phyloP scores from a whole-genome alignment of 1,140 invertebrate species.

The Drosophila pachea region DNA sequence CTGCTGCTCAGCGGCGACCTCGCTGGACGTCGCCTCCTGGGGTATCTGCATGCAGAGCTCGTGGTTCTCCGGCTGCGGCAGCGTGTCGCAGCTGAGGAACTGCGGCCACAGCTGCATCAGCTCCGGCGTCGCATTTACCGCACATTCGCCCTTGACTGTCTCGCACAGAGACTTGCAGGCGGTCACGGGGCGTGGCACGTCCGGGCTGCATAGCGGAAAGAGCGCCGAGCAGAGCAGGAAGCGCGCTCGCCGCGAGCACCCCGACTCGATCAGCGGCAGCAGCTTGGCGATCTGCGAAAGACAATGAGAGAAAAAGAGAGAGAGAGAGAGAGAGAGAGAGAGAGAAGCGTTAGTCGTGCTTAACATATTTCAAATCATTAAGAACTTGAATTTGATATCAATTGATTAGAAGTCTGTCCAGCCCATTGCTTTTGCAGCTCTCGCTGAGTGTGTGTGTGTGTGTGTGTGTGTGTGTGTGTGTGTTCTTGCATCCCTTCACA shows the following conservation, averaged over 20 bases:
- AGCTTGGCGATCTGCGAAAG: slow-evolving; percentile 84
- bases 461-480: too few species aligned
- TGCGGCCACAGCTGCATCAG: slow-evolving; percentile 87
- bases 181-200: slow-evolving; percentile 90
- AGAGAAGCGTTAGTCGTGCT: not conserved
- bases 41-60: slow-evolving; percentile 81
- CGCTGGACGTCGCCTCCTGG: slow-evolving; percentile 41
- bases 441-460: too few species aligned
- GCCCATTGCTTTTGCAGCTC: too few species aligned
- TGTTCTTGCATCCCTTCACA: too few species aligned
- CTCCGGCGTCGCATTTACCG: slow-evolving; percentile 81
- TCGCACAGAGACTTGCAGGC: slow-evolving; percentile 93
- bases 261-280: slow-evolving; percentile 81
- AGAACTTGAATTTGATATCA: not conserved
- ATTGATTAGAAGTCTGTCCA: too few species aligned
- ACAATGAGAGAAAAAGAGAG: slow-evolving; percentile 81
- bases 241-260: slow-evolving; percentile 91
- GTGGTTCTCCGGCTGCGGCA: slow-evolving; percentile 80
- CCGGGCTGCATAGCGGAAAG: slow-evolving; percentile 94
- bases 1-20: not conserved
- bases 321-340: not conserved
- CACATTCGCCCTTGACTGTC: slow-evolving; percentile 87
- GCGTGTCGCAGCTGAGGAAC: slow-evolving; percentile 86
- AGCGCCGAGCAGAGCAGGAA: slow-evolving; percentile 96
- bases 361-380: not conserved